These are phyloP conservation scores for Pharmacophagus antenor DNA, from an alignment of 2,888 invertebrate genomes.

Conservation along the genomic window DNA sequence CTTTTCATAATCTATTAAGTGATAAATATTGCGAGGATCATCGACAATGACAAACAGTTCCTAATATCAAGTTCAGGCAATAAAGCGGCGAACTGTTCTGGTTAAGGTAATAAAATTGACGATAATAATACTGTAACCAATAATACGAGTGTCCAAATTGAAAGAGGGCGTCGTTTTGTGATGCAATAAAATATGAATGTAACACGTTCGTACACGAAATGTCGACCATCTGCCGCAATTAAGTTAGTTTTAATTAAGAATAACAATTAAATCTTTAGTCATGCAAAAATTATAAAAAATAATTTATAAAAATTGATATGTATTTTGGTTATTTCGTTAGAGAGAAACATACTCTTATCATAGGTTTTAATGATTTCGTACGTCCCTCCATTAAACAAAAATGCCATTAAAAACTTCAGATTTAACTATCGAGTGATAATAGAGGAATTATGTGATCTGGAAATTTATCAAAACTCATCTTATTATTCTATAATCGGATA, in stretches of 20 bases:
- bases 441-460: background rate
- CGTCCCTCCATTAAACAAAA: background rate
- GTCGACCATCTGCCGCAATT: conserved; percentile 14
- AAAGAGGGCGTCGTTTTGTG: conserved; percentile 63
- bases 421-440: background rate
- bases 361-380: no score
- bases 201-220: conserved; percentile 37
- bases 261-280: background rate
- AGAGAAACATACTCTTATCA: no score
- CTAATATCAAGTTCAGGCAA: conserved; percentile 32
- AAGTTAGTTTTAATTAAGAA: conserved; percentile 7
- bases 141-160: conserved; percentile 57
- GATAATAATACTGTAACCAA: conserved; percentile 55
- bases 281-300: no score
- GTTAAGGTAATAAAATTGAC: conserved; percentile 51
- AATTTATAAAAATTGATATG: no score
- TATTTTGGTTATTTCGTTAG: no score
- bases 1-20: conserved; percentile 8
- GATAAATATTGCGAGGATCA: conserved; percentile 12
- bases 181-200: conserved; percentile 56
- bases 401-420: background rate
- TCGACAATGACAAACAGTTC: conserved; percentile 25
- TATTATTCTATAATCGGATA: no score
- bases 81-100: conserved; percentile 46
- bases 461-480: background rate